Base-by-base conservation (phyloP, 2,888 invertebrate species). In the Lamellibrachia satsuma region DNA sequence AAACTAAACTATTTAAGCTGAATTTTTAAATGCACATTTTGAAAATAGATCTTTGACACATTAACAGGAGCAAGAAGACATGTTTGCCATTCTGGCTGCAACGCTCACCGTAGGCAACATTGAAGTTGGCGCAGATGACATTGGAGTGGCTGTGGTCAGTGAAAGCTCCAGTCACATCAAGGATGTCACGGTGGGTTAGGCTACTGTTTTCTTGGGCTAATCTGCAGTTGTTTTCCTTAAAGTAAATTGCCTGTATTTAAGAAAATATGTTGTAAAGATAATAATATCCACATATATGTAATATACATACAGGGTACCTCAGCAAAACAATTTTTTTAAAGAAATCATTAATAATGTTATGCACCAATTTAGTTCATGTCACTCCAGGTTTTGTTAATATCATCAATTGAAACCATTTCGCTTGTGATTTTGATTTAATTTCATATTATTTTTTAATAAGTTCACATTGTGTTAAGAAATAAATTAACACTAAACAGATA, bases 21-120 rank as follows among this genome's bases (percentile, higher is more conserved):
- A 39, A 39, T 22, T 75, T 15, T 75, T 75, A 75, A 11, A 75
- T 75, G 75, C 22, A 75, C 60, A 11, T 75, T 15, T 15, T 75
- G 4, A 22, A 4, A 75, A 22, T 75, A 75, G 75, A 75, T 75
- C 75, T 22, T 75, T 15, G 75, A 75, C 22, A 6, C n/a, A 22
- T 9, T 15, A 11, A 60, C 93, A 96, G 96, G 96, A 96, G 93
- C 96, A 96, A 95, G 93, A 94, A 27, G 94, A 95, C 93, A 94
- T 96, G 94, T 96, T 96, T 93, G 94, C 95, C 39, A 94, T 96
- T 39, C 94, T 96, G 57, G 94, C 96, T 52, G 95, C 95, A 92
- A 95, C 96, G 39, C 95, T 96, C 92, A 95, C 95, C 92, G 94
- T 96, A 91, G 96, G 96, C 7, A 96, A 96, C 92, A 94, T 96